Conservation (phyloP, 2,113 vertebrate genomes). For the Peromyscus californicus region DNA sequence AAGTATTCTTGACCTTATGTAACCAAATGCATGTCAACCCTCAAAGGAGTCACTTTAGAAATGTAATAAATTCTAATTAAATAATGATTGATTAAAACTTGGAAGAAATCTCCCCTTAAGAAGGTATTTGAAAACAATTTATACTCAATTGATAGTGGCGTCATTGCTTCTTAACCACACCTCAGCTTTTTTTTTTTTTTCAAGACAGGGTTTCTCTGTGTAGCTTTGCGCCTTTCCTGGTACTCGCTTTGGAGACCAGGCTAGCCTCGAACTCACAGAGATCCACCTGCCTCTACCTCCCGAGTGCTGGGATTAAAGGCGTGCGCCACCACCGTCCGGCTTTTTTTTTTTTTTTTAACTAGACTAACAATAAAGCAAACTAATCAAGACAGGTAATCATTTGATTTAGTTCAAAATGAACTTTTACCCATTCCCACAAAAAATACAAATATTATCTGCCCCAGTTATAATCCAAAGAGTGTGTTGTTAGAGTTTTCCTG, state of each 20-base stretch:
- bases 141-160: neutral
- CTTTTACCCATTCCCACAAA: neutral
- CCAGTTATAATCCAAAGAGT: neutral
- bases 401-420: neutral
- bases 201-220: too few relatives aligned
- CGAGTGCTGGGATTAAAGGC: too few relatives aligned
- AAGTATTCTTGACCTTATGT: neutral
- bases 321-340: too few relatives aligned
- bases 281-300: too few relatives aligned
- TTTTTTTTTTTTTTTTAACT: slow-evolving; percentile 32
- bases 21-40: neutral
- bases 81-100: neutral
- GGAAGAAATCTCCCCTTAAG: neutral
- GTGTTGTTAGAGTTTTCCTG: too few relatives aligned
- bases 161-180: neutral
- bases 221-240: too few relatives aligned
- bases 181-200: slow-evolving; percentile 7
- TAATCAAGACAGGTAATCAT: neutral
- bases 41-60: neutral
- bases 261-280: too few relatives aligned
- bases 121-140: slow-evolving; percentile 21
- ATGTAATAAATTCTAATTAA: neutral
- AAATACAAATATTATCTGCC: neutral
- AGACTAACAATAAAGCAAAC: neutral
- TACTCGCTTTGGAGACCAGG: too few relatives aligned